These are phyloP conservation scores for Dexiosoma caninum DNA, from an alignment of 2,888 invertebrate species.

Conservation along the genomic window DNA sequence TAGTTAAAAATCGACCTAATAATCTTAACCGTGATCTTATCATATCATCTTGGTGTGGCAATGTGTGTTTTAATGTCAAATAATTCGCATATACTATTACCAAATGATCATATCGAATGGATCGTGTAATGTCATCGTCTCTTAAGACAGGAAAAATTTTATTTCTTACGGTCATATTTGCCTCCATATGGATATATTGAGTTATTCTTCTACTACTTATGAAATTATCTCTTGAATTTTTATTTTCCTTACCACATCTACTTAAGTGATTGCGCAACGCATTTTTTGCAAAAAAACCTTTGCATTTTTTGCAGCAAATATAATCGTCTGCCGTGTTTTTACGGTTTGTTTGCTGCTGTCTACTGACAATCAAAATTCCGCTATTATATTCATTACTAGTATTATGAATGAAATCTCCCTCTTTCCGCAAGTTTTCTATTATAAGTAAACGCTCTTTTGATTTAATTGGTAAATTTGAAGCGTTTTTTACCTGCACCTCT, in stretches of 20 bases:
- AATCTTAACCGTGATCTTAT: background rate
- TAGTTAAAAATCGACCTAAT: background rate
- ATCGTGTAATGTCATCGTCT: background rate
- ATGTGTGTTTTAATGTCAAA: background rate
- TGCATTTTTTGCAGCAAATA: background rate
- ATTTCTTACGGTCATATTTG: background rate
- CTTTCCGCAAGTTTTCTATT: background rate
- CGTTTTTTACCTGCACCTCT: background rate
- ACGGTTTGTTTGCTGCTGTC: background rate
- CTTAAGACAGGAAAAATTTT: background rate
- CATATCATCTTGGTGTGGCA: background rate
- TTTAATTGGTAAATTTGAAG: background rate
- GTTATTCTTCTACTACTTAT: background rate
- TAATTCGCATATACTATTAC: background rate
- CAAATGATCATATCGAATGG: background rate
- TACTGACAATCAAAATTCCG: background rate
- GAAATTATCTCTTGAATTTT: background rate
- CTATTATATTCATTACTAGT: background rate
- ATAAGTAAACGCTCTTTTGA: background rate
- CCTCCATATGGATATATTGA: background rate
- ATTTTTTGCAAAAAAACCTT: background rate
- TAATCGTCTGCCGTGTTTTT: background rate
- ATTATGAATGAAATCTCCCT: background rate
- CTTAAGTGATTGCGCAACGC: background rate
- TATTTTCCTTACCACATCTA: background rate